These are phyloP conservation scores for Trypoxylon attenuatum DNA, from an alignment of 2,888 invertebrate genomes.

Conservation along the genomic window DNA sequence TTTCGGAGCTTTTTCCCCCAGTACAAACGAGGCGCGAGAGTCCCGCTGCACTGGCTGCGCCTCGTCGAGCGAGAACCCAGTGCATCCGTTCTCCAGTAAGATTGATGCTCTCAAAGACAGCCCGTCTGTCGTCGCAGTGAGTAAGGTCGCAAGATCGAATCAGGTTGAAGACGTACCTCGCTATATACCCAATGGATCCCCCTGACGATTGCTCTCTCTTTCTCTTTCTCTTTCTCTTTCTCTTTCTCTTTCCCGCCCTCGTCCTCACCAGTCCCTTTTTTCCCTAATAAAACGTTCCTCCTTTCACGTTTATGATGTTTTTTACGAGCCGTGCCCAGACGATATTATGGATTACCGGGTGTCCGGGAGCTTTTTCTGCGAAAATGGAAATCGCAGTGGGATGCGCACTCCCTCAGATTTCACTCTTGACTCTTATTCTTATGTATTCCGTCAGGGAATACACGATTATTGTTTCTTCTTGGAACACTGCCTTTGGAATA, in stretches of 20 bases:
- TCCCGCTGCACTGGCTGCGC: not conserved
- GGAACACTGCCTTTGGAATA: too few species aligned
- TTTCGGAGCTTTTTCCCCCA: constrained; percentile 24
- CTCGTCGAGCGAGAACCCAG: constrained; percentile 17
- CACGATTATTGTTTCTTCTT: too few species aligned
- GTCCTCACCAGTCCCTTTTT: too few species aligned
- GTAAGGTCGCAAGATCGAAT: constrained; percentile 13
- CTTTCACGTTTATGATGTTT: constrained; percentile 23
- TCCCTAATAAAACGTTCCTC: constrained; percentile 27
- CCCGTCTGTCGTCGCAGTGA: constrained; percentile 11
- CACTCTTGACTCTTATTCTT: constrained; percentile 34
- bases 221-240: not conserved
- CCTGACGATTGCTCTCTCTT: constrained; percentile 1
- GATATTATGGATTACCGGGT: constrained; percentile 32
- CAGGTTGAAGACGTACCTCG: constrained; percentile 19
- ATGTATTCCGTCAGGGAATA: too few species aligned
- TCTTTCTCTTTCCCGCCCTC: too few species aligned
- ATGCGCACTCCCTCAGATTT: too few species aligned
- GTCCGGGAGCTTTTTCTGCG: constrained; percentile 28
- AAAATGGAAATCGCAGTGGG: constrained; percentile 44
- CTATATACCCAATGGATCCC: constrained; percentile 26
- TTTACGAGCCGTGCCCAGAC: constrained; percentile 8
- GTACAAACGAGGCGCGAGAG: constrained; percentile 3
- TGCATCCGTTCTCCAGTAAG: constrained; percentile 31
- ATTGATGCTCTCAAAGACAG: constrained; percentile 42